Evolutionary conservation across 2,113 vertebrate genomes (phyloP).

Genomic region (Forbesichthys papilliferus): DNA sequence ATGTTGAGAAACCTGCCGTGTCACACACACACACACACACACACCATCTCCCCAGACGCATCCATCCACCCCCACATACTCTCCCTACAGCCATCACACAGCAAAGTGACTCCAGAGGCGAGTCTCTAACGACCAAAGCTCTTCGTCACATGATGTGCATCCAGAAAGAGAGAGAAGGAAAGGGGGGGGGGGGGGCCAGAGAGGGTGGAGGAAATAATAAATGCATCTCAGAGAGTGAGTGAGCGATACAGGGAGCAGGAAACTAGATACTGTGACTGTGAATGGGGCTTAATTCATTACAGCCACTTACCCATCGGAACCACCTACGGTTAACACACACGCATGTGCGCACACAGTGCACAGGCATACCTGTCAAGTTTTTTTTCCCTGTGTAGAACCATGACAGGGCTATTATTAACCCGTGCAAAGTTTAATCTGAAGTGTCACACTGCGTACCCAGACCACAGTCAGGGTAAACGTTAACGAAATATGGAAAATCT

Average conservation of each 20-base stretch:
- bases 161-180: slow-evolving; percentile 11
- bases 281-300: slow-evolving; percentile 13
- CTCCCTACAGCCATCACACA: slow-evolving; percentile 45
- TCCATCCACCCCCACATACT: neutral
- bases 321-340: slow-evolving; percentile 2
- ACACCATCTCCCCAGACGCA: neutral
- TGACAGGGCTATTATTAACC: slow-evolving; percentile 49
- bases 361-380: slow-evolving; percentile 31
- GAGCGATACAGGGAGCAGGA: neutral
- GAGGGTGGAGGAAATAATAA: neutral
- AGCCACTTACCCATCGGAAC: slow-evolving; percentile 15
- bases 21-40: neutral
- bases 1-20: neutral
- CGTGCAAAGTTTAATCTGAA: slow-evolving; percentile 57
- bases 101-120: no score
- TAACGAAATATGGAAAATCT: slow-evolving; percentile 42
- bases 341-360: slow-evolving; percentile 26
- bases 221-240: slow-evolving; percentile 1
- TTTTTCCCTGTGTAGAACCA: slow-evolving; percentile 25
- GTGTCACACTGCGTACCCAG: slow-evolving; percentile 49
- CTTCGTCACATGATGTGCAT: slow-evolving; percentile 26
- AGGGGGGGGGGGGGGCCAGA: slow-evolving; percentile 16
- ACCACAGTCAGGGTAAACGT: slow-evolving; percentile 45
- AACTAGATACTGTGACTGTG: no score
- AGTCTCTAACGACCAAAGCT: neutral